Base-by-base conservation (phyloP, 1,140 invertebrate species). In the Aphelinus atriplicis region DNA sequence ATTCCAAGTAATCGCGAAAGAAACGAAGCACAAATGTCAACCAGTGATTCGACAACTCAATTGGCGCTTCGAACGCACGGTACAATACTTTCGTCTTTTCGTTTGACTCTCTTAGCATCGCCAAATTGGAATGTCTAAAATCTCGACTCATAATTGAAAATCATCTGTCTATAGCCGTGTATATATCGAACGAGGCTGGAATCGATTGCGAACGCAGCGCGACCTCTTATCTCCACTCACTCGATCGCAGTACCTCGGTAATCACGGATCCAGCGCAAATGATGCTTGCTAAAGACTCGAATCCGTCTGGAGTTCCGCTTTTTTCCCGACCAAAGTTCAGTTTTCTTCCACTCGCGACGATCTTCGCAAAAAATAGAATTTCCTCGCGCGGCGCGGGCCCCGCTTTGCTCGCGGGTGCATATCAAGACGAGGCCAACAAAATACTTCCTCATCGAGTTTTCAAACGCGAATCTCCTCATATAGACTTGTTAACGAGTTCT, bases 361-460 rank as follows among this genome's bases (percentile, higher is more conserved):
- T 64, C 48, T 48, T 10, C 62, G 10, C 42, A 10, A 46, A 64
- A 50, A 64, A 64, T 64, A 63, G 67, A 73, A 69, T 75, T 78
- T 68, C 57, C 55, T 65, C 64, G 5, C 45, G 43, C 6, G 66
- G 60, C 51, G 64, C 26, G 26, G 45, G 70, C 74, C 73, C 47
- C 64, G 73, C 61, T 71, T 66, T 26, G 55, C 69, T 62, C 63
- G 56, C 58, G 50, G 62, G 63, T 61, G 57, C 43, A 48, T 50
- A 65, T 60, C 77, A 71, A 66, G 58, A 60, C 51, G 7, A 7
- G 55, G 7, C 70, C 61, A 66, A 74, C 73, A 74, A 77, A 74
- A 72, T 4, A 57, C 67, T 46, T 45, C 46, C 10, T 71, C 57
- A 43, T 71, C 51, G 51, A 0, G 26, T 0, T 26, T 26, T 26